Base-by-base conservation (phyloP, 2,888 invertebrate species). In the Eristalis intricaria region DNA sequence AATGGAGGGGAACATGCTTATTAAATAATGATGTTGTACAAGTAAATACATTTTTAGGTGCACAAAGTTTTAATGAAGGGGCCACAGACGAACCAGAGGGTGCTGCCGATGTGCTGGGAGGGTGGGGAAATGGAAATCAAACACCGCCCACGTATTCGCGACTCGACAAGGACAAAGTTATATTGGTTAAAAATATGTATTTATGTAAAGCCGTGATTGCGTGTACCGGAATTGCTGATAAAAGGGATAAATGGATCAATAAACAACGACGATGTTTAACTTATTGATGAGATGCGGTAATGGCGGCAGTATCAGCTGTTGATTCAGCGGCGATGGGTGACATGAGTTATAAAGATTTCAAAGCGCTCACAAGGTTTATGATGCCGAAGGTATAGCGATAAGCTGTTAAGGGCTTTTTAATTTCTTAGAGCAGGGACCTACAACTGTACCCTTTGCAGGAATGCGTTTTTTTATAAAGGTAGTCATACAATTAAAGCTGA, bases 21-120 rank as follows among this genome's bases (percentile, higher is more conserved):
- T 75, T 87, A 83, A 87, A 83, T 87, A 83, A 83, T 83, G 79
- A 83, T 76, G 86, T 79, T 79, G 86, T 58, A 71, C 71, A 63
- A 79, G 79, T 76, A 79, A 75, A 75, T 71, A 78, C 29, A 61
- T 75, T 50, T 75, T 75, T 65, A 38, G 66, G 58, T 35, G 13
- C 22, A 29, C 29, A 66, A 87, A 87, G 66, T 87, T 87, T 87
- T 83, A 83, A 79, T 87, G 79, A 83, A 83, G 79, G 68, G 22
- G 64, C 13, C 70, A 63, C 13, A 60, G 71, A 70, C 70, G 70
- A n/a, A 43, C n/a, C 7, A n/a, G n/a, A 56, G 29, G 11, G 26
- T 38, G 38, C 8, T 13, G 50, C 50, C 1, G 50, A n/a, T 19
- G 4, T 7, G 23, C 58, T 22, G 22, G 13, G 13, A 4, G 60